These are phyloP conservation scores for Sylvicola fuscatus DNA, from an alignment of 2,888 invertebrate species.

Conservation along the genomic window DNA sequence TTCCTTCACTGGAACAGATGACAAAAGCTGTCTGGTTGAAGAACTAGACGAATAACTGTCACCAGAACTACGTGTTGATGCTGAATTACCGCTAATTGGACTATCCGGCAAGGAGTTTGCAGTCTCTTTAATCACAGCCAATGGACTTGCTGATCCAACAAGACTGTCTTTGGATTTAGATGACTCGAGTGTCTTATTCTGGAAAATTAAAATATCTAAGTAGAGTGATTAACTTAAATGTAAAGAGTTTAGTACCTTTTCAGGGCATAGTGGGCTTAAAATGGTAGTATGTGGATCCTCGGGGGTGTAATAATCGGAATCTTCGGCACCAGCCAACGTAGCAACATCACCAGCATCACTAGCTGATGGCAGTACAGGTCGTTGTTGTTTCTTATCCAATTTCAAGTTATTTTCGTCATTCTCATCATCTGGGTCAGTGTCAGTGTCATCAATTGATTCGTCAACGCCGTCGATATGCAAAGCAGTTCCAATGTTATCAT, in stretches of 20 bases:
- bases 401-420: conserved; percentile 5
- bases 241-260: conserved; percentile 11
- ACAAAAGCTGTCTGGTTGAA: conserved; percentile 53
- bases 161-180: too few relatives aligned
- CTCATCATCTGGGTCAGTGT: conserved; percentile 26
- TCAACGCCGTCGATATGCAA: conserved; percentile 29
- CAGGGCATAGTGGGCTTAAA: conserved; percentile 35
- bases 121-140: conserved; percentile 30
- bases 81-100: conserved; percentile 34
- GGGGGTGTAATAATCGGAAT: conserved; percentile 61
- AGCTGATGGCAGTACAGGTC: neutral
- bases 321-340: conserved; percentile 29
- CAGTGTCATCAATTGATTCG: conserved; percentile 40
- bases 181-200: neutral
- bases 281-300: conserved; percentile 51
- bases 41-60: conserved; percentile 67
- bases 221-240: neutral
- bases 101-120: conserved; percentile 44
- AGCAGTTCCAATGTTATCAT: neutral
- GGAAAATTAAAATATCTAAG: neutral
- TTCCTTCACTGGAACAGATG: conserved; percentile 20
- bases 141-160: neutral
- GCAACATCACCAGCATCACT: neutral
- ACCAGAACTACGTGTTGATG: conserved; percentile 43
- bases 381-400: conserved; percentile 1